Base-by-base conservation (phyloP, 2,797 vertebrate species). In the Pelochelys cantorii region DNA sequence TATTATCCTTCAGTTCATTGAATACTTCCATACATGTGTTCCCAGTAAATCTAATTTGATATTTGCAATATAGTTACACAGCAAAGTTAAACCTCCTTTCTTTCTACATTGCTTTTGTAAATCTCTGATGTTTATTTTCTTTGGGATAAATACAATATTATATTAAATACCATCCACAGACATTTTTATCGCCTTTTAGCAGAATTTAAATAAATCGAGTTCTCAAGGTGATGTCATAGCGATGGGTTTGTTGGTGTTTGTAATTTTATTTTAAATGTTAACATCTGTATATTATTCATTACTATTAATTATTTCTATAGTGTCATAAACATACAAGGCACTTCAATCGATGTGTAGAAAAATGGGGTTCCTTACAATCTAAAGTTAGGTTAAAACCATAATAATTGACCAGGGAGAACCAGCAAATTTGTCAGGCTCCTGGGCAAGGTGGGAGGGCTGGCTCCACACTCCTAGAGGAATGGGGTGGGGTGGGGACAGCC, bases 171-270 rank as follows among this genome's bases (percentile, higher is more conserved):
- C 5, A 89, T 78, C 56, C 83, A 77, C 48, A 94, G 48, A 29
- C 52, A 83, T 84, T 94, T 91, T 84, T 88, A 85, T 90, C 5
- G 2, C 20, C 55, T 92, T 95, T 59, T 77, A 89, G 90, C 83
- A 65, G 74, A 94, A 84, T 81, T 65, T 13, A 84, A 86, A 88
- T 34, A 92, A 90, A 95, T 37, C 5, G 11, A 71, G 20, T 71
- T 23, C 34, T 37, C 68, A 71, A 71, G 68, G 68, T 37, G n/a
- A 71, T 92, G 83, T 90, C 89, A 94, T 87, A 80, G 88, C 89
- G 90, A 83, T 83, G 90, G 20, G 81, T 71, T 88, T 95, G 86
- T 65, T 95, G 71, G 17, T 89, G 62, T 90, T 90, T 85, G 88
- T 60, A 88, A 57, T 84, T 90, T 87, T 65, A 60, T 94, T 92